Evolutionary conservation across 2,888 invertebrate genomes (phyloP).

Genomic region (Macrophya annulata): DNA sequence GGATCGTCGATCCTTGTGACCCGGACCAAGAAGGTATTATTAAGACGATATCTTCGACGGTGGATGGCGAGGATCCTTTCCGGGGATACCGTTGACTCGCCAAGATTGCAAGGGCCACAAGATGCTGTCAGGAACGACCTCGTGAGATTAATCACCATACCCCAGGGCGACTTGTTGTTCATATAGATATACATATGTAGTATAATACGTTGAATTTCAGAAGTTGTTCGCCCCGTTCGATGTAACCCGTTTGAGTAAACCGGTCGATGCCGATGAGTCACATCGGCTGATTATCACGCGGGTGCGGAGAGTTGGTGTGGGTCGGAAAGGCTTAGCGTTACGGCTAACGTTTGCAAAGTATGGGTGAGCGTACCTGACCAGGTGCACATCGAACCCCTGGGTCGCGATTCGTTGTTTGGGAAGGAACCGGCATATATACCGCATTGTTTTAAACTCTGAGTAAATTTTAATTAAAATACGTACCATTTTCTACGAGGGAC

Average conservation of each 20-base stretch:
- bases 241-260: constrained; percentile 49
- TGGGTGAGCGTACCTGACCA: constrained; percentile 34
- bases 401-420: constrained; percentile 29
- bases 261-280: constrained; percentile 53
- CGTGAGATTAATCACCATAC: constrained; percentile 39
- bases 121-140: constrained; percentile 30
- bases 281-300: constrained; percentile 52
- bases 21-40: constrained; percentile 46
- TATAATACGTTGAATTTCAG: constrained; percentile 48
- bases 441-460: constrained; percentile 27
- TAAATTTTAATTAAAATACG: neutral
- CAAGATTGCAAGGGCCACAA: neutral
- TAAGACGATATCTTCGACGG: constrained; percentile 37
- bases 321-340: constrained; percentile 16
- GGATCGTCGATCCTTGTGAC: constrained; percentile 24
- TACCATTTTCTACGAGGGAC: neutral
- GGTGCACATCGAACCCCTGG: constrained; percentile 44
- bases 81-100: constrained; percentile 47
- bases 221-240: constrained; percentile 47
- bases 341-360: neutral
- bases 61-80: constrained; percentile 1
- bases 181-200: neutral
- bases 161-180: constrained; percentile 19
- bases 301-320: constrained; percentile 30
- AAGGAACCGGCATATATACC: neutral